Evolutionary conservation across 30 jellyfish, hydroid and myxozoan species (phyloP).

Genomic region (Phacellophora camtschatica): DNA sequence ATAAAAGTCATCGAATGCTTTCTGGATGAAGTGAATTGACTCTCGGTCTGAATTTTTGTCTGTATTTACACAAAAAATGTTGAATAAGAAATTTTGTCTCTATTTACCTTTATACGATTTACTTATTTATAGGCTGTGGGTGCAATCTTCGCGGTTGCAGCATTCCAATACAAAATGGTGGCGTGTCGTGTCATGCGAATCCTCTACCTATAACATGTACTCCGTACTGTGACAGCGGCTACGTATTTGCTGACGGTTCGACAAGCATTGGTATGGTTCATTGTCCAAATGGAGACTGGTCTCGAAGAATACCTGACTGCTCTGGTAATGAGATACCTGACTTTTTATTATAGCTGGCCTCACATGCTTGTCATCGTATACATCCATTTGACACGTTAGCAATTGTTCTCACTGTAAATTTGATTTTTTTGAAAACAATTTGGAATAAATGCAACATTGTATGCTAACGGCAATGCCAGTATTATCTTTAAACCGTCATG

Average conservation of each 20-base stretch:
- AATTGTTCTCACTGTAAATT: too few relatives aligned
- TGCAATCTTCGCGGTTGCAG: conserved; percentile 64
- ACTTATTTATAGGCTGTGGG: conserved; percentile 79
- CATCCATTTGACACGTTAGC: too few relatives aligned
- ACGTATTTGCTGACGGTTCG: conserved; percentile 41
- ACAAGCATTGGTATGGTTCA: conserved; percentile 6
- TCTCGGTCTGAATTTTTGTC: background rate
- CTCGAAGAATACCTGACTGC: conserved; percentile 72
- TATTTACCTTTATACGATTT: background rate
- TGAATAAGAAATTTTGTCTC: too few relatives aligned
- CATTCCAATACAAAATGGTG: conserved; percentile 74
- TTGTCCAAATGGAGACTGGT: conserved; percentile 79
- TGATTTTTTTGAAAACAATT: too few relatives aligned
- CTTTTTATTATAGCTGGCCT: too few relatives aligned
- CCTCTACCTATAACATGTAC: conserved; percentile 76
- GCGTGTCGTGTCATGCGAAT: conserved; percentile 59
- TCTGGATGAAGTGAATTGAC: too few relatives aligned
- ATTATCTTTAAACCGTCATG: too few relatives aligned
- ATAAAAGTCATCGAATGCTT: too few relatives aligned
- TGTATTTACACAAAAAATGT: background rate
- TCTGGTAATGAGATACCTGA: conserved; percentile 62
- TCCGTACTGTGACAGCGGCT: conserved; percentile 40
- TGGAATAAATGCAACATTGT: too few relatives aligned
- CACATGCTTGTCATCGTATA: too few relatives aligned
- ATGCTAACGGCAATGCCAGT: too few relatives aligned